phyloP scores from a whole-genome alignment of 2,888 invertebrate genomes.

The Stomorhina lunata region DNA sequence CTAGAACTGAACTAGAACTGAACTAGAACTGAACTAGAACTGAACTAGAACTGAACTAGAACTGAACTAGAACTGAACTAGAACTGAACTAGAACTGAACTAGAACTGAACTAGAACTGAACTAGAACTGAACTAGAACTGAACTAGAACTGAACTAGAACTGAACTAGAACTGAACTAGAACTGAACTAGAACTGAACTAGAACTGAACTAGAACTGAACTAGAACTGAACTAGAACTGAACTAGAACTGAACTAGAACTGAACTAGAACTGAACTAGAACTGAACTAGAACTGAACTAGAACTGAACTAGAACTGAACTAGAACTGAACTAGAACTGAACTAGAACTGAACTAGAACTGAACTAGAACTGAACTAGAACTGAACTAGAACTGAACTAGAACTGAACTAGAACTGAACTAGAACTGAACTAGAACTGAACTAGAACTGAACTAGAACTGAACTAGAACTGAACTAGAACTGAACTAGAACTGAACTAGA shows the following conservation, averaged over 20 bases:
- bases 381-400: not conserved
- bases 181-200: conserved; percentile 1
- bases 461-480: not conserved
- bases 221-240: not conserved
- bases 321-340: not conserved
- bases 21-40: not conserved
- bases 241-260: not conserved
- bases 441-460: not conserved
- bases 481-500: not conserved
- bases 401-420: not conserved
- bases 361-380: not conserved
- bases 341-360: not conserved
- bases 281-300: not conserved
- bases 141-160: not conserved
- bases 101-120: not conserved
- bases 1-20: conserved; percentile 5
- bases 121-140: not conserved
- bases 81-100: not conserved
- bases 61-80: not conserved
- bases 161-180: not conserved
- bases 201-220: conserved; percentile 3
- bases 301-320: not conserved
- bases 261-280: not conserved
- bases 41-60: conserved; percentile 1
- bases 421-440: not conserved